Evolutionary conservation across 2,888 invertebrate genomes (phyloP).

Genomic region (Eumacrocentrus americanus): DNA sequence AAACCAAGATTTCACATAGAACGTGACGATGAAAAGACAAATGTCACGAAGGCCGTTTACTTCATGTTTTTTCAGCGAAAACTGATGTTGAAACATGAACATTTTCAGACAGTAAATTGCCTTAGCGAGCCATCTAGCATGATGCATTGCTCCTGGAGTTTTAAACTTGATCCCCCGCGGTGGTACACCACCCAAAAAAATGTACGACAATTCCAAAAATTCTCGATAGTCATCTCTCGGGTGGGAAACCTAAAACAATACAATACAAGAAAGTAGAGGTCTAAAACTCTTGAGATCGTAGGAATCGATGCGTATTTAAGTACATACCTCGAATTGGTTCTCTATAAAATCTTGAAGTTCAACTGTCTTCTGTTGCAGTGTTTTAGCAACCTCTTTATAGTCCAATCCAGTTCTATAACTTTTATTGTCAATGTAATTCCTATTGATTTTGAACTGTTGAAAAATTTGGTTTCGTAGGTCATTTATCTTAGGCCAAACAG

Average conservation of each 20-base stretch:
- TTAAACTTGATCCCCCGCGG: background rate
- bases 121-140: background rate
- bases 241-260: background rate
- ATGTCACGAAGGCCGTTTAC: background rate
- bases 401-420: background rate
- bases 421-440: background rate
- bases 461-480: background rate
- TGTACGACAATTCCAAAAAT: background rate
- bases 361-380: too few species aligned
- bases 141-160: background rate
- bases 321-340: too few species aligned
- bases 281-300: too few species aligned
- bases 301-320: too few species aligned
- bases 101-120: background rate
- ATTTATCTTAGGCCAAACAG: too few species aligned
- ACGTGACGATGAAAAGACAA: background rate
- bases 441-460: background rate
- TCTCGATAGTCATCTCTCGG: constrained; percentile 1
- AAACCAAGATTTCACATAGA: background rate
- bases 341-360: too few species aligned
- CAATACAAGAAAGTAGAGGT: background rate
- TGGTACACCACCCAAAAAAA: background rate
- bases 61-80: too few species aligned
- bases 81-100: background rate
- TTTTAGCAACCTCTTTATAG: background rate